Evolutionary conservation across 2,113 vertebrate genomes (phyloP).

Genomic region (Corydoras sp.): DNA sequence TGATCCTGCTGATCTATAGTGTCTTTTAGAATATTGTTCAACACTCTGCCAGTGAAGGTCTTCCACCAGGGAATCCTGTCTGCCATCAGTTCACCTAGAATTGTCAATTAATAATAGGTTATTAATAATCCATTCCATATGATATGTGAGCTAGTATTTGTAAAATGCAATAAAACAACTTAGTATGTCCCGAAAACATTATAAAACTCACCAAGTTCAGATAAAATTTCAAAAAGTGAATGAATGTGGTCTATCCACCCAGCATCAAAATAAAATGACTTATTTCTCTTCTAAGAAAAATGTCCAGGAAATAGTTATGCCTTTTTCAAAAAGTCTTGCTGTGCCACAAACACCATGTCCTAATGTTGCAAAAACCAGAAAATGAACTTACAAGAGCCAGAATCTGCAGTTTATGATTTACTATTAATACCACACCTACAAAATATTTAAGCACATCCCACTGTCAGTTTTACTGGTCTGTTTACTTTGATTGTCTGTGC

Average conservation of each 20-base stretch:
- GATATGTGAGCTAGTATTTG: no score
- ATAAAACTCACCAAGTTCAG: no score
- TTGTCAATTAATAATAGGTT: conserved; percentile 1
- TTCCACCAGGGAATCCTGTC: conserved; percentile 70
- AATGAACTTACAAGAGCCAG: conserved; percentile 9
- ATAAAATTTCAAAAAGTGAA: no score
- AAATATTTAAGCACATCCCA: neutral
- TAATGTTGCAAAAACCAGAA: neutral
- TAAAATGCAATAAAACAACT: no score
- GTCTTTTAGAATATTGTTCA: conserved; percentile 55
- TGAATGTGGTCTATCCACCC: no score
- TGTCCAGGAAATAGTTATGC: no score
- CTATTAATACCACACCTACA: conserved; percentile 11
- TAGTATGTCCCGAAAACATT: no score
- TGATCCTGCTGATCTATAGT: conserved; percentile 34
- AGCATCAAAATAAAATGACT: no score
- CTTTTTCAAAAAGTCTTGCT: no score
- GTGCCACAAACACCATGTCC: no score
- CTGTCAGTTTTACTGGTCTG: conserved; percentile 18
- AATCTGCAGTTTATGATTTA: conserved; percentile 12
- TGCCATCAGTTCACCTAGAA: conserved; percentile 32
- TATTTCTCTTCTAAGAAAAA: no score
- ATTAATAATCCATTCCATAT: neutral
- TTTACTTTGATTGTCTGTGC: neutral
- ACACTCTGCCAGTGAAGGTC: conserved; percentile 64